These are phyloP conservation scores for Mesembrinibis cayennensis DNA, from an alignment of 2,113 vertebrate genomes.

Conservation along the genomic window DNA sequence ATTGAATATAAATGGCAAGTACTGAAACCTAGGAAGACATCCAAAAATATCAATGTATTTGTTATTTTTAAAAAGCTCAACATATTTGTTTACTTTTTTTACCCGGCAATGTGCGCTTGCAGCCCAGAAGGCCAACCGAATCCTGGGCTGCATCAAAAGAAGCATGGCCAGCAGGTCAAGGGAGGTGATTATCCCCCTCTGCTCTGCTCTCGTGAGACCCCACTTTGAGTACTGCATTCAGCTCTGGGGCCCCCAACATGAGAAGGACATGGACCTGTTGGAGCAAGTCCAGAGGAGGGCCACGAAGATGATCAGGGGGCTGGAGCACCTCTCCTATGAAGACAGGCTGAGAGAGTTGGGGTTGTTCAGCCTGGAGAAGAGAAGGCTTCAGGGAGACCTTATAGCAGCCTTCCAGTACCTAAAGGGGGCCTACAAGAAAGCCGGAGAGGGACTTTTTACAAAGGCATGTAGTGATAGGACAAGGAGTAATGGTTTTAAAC, in stretches of 20 bases:
- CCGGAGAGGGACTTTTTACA: not conserved
- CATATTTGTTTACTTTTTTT: conserved; percentile 59
- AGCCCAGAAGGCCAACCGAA: not conserved
- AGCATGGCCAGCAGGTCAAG: not conserved
- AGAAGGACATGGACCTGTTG: not conserved
- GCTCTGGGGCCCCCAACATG: not conserved
- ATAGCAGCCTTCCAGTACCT: not conserved
- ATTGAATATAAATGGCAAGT: conserved; percentile 54
- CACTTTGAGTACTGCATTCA: not conserved
- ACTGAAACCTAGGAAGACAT: conserved; percentile 41
- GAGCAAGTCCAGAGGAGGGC: not conserved
- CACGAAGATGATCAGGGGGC: too few relatives aligned
- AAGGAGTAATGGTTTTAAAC: not conserved
- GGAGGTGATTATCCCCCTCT: not conserved
- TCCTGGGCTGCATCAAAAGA: not conserved
- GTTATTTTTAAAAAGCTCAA: conserved; percentile 59
- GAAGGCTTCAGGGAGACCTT: not conserved
- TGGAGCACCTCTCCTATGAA: not conserved
- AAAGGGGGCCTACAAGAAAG: not conserved
- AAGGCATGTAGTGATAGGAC: not conserved
- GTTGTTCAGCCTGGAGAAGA: not conserved
- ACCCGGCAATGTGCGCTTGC: not conserved
- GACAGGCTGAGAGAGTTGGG: not conserved
- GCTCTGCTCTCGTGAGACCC: not conserved
- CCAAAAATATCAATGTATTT: conserved; percentile 46